Evolutionary conservation across 2,888 invertebrate species (phyloP), one percentile per base, ranked within the genome.

Genomic region (Cybosia mesomella): DNA sequence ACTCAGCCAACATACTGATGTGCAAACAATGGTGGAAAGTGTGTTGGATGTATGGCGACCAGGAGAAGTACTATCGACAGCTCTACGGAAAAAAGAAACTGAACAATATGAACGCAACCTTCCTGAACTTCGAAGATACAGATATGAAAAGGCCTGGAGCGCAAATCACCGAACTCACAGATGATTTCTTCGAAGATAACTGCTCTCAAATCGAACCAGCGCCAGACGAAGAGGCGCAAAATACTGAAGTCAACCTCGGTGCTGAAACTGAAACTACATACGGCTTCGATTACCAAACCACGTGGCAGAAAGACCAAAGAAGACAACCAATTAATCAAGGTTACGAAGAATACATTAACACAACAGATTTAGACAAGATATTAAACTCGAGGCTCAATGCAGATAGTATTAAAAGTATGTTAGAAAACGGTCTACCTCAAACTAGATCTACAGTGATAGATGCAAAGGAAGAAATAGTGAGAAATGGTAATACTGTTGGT

Each of bases 11-110:
- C 91, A 97, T 97, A 87, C 92, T 97, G 75, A 97, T 97, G 96
- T 97, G 97, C 94, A 97, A 97, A 90, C 97, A 98, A 95, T 98
- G 98, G 98, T 98, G 98, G 98, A 97, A 97, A 91, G 98, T 98
- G 72, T 98, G 98, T 87, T 98, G 97, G 96, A 97, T 98, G 96
- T 97, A 98, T 87, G 98, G 98, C 63, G 97, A 97, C 90, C 97
- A 97, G 86, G 97, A 97, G 86, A 98, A 98, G 87, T 97, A 97
- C 94, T 98, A 98, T 95, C 95, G 97, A 83, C 97, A 98, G 87
- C 95, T 98, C 72, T 98, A 98, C 89, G 97, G 97, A 21, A 96
- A 94, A 81, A 90, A 96, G 79, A 95, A 96, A 91, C 78, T 85
- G 1, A 90, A 89, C 64, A 90, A 88, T 64, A 91, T 95, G 58